A percentile compares a stretch with the other conserved stretches of the same genome.
These are phyloP conservation scores for Psittacula cyanocephala DNA, from an alignment of 2,113 vertebrate genomes.

Conservation along the genomic window DNA sequence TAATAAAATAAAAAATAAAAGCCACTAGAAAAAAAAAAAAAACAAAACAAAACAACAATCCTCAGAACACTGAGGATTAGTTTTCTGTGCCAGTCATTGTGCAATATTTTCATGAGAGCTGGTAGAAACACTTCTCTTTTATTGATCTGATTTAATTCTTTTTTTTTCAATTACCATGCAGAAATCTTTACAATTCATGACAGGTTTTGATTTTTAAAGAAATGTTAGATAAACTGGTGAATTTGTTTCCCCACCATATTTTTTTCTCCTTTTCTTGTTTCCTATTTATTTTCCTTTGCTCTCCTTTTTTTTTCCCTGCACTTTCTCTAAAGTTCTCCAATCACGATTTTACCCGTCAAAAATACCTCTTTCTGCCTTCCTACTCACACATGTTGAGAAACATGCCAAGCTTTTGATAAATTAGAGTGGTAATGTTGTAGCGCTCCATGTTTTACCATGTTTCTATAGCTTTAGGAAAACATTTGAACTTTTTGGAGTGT, in stretches of 20 bases:
- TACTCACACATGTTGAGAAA: not conserved
- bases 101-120: conserved; percentile 53
- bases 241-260: not conserved
- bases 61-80: not conserved
- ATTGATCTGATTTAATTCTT: not conserved
- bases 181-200: not conserved
- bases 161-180: not conserved
- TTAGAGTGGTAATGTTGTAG: not conserved
- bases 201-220: not conserved
- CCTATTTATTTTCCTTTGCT: not conserved
- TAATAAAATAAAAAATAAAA: not conserved
- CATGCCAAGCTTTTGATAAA: conserved; percentile 34
- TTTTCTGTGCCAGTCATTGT: conserved; percentile 49
- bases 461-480: conserved; percentile 2
- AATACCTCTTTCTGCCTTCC: not conserved
- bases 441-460: not conserved
- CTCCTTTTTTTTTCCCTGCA: not conserved
- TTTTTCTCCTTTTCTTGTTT: not conserved
- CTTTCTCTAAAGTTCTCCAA: not conserved
- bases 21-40: not conserved
- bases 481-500: not conserved
- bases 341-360: conserved; percentile 18
- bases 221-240: not conserved
- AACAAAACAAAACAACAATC: not conserved
- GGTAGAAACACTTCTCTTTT: conserved; percentile 15